Conservation (phyloP, 2,113 vertebrate species). For the Zeus faber region DNA sequence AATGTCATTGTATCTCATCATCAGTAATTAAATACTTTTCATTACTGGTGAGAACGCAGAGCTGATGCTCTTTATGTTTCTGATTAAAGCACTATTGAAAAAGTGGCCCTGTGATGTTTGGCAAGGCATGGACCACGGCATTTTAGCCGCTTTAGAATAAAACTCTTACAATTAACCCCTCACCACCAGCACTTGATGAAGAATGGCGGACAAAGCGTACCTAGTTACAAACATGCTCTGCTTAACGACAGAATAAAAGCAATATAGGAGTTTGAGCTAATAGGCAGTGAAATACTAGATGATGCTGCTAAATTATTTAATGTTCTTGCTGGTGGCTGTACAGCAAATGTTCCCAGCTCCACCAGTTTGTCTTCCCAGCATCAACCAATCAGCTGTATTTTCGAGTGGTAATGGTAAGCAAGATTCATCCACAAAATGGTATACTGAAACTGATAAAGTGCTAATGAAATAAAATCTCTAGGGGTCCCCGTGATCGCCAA, state of each 20-base stretch:
- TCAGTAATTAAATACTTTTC: too few relatives aligned
- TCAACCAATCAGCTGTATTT: not conserved
- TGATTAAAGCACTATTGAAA: too few relatives aligned
- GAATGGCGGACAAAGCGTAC: not conserved
- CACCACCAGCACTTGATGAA: not conserved
- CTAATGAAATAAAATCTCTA: too few relatives aligned
- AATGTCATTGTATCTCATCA: too few relatives aligned
- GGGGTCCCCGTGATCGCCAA: too few relatives aligned
- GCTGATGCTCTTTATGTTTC: too few relatives aligned
- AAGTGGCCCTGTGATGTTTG: too few relatives aligned
- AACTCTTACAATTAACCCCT: not conserved
- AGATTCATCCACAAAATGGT: too few relatives aligned
- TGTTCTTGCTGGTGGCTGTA: slow-evolving; percentile 19
- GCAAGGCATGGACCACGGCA: not conserved
- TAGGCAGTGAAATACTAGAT: slow-evolving; percentile 53
- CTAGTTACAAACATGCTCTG: slow-evolving; percentile 33
- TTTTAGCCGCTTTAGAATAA: too few relatives aligned
- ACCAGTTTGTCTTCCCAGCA: slow-evolving; percentile 17
- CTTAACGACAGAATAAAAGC: slow-evolving; percentile 12
- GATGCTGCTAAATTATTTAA: slow-evolving; percentile 61
- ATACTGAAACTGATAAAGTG: too few relatives aligned
- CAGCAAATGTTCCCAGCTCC: slow-evolving; percentile 24
- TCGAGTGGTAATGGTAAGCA: too few relatives aligned
- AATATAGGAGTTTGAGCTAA: slow-evolving; percentile 15
- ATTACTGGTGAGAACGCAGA: too few relatives aligned